Evolutionary conservation across 2,113 vertebrate species (phyloP), one percentile per base, ranked within the genome.

Genomic region (Climacteris rufus): DNA sequence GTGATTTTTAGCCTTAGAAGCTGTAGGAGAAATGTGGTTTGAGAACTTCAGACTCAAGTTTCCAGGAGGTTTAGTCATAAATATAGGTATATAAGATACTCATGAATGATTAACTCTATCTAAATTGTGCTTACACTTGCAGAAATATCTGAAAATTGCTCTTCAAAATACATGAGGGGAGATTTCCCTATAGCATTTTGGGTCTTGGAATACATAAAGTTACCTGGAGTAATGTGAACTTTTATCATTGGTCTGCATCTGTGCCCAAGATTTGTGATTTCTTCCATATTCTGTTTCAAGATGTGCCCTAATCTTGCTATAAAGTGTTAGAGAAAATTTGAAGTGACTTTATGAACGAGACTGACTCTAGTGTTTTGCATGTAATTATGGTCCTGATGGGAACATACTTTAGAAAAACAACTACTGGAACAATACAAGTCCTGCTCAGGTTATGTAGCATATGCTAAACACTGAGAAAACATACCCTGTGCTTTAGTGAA

Each of bases 351-450:
- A 88, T 71, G 97, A 98, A 98, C 92, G 97, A 97, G 97, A 98
- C 93, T 96, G 97, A 97, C 97, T 98, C 97, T 97, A 97, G 96
- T 98, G 97, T 98, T 99, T 99, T 98, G 97, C 98, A 98, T 98
- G 96, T 98, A 98, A 98, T 99, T 98, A 98, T 96, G 97, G 97
- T 97, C 98, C 98, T 98, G 98, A 98, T 98, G 99, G 99, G 98
- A 98, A 98, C 96, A 98, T 97, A 91, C 97, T 98, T 98, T 96
- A 98, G 97, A 97, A 97, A 97, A 98, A 98, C 97, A 98, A 97
- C 97, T 97, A 97, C 95, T 96, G 96, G 96, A 98, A 98, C 96
- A 97, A 96, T 87, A 56, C 44, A 70, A 97, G 95, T 89, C 97
- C 97, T 96, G 97, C 98, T 99, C 98, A 97, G 98, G 99, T 99